phyloP scores from a whole-genome alignment of 2,888 invertebrate species.

The Mechanitis messenoides region DNA sequence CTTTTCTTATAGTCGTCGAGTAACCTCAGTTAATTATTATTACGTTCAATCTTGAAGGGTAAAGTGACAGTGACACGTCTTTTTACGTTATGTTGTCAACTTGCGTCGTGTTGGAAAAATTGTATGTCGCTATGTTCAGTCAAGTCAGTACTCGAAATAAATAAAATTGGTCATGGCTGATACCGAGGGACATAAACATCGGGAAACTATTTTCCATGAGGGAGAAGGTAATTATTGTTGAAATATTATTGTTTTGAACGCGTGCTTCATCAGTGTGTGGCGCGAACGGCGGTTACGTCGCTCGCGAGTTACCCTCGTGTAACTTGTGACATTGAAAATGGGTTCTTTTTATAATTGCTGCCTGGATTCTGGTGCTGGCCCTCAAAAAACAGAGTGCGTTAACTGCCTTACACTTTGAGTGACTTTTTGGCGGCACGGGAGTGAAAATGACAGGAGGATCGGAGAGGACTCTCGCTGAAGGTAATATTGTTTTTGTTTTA shows the following conservation, averaged over 20 bases:
- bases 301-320: conserved; percentile 63
- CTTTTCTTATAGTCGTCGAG: no score
- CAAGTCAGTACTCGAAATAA: conserved; percentile 70
- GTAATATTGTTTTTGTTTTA: conserved; percentile 61
- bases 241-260: conserved; percentile 64
- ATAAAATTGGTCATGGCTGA: conserved; percentile 74
- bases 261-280: conserved; percentile 55
- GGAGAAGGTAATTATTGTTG: conserved; percentile 73
- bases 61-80: conserved; percentile 59
- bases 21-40: no score
- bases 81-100: conserved; percentile 55
- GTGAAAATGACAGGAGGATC: conserved; percentile 65
- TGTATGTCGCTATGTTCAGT: conserved; percentile 71
- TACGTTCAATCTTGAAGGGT: conserved; percentile 3
- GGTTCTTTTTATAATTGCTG: conserved; percentile 76
- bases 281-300: conserved; percentile 53
- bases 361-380: conserved; percentile 69
- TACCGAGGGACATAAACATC: conserved; percentile 71
- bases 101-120: conserved; percentile 73
- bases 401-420: conserved; percentile 48
- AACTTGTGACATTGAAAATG: conserved; percentile 73
- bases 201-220: conserved; percentile 69
- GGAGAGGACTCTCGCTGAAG: conserved; percentile 61
- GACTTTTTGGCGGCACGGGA: conserved; percentile 41
- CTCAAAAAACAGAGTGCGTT: conserved; percentile 55